A percentile compares a stretch with the other conserved stretches of the same genome.
phyloP scores from a whole-genome alignment of 2,888 invertebrate genomes.

The Amphipyra berbera region DNA sequence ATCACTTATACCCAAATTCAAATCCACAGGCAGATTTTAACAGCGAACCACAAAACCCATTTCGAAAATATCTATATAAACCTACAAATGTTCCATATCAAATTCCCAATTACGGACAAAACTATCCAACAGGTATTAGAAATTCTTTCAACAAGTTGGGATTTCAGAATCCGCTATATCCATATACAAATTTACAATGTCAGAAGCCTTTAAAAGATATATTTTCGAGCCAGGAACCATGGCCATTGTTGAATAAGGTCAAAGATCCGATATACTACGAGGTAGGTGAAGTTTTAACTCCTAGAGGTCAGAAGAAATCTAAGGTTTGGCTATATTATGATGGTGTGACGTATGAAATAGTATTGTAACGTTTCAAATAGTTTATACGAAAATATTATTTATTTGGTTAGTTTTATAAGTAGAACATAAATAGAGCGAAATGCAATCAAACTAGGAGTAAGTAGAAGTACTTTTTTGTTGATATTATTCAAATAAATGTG shows the following conservation, averaged over 20 bases:
- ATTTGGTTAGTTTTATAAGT: constrained; percentile 6
- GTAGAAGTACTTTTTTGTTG: background rate
- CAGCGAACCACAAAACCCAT: constrained; percentile 29
- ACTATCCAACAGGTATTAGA: background rate
- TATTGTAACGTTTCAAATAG: constrained; percentile 54
- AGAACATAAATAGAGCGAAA: constrained; percentile 7
- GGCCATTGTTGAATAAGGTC: constrained; percentile 26
- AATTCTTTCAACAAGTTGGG: constrained; percentile 25
- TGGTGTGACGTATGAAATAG: constrained; percentile 78
- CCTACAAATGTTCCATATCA: constrained; percentile 13
- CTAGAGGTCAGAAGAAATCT: constrained; percentile 70
- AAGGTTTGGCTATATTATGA: constrained; percentile 79
- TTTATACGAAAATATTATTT: background rate
- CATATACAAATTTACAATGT: constrained; percentile 36
- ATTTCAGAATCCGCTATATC: constrained; percentile 20
- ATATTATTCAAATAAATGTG: constrained; percentile 11
- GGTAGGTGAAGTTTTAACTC: constrained; percentile 63
- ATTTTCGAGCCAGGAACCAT: constrained; percentile 37
- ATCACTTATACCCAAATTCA: constrained; percentile 25
- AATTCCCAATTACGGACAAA: constrained; percentile 6
- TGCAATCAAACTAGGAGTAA: constrained; percentile 7
- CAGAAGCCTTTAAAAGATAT: constrained; percentile 45
- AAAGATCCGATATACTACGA: constrained; percentile 67
- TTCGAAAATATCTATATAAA: constrained; percentile 18
- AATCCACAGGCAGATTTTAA: constrained; percentile 25